Evolutionary conservation across 1,140 invertebrate species (phyloP), one percentile per base, ranked within the genome.

Genomic region (Zaprionus nigranus): DNA sequence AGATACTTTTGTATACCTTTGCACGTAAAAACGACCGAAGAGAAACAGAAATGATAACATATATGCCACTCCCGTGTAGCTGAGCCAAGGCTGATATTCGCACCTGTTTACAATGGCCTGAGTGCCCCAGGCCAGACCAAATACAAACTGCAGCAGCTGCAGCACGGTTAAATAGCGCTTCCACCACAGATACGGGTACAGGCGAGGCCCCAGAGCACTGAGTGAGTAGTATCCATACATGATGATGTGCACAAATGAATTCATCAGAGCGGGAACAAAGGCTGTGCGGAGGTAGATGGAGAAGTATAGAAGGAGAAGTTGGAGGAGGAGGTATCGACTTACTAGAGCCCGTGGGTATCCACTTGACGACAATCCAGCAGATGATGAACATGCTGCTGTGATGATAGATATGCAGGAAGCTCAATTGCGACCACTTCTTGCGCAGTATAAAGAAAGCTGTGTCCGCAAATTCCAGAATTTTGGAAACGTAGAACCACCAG

Each of bases 401-500:
- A 93, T 98, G 98, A 88, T 98, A 98, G 0, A 98, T 96, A 78
- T 98, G 97, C 4, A 98, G 94, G 93, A 98, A 98, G 12, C 96
- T 97, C 60, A 98, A 93, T 92, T 98, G 97, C 73, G 96, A 96
- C 67, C 96, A 95, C 86, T 98, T 98, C 92, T 98, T 98, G 38
- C 97, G 94, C 34, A 98, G 91, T 66, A 98, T 98, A 80, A 98
- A 97, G 94, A 98, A 98, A 78, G 97, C 95, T 0, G 98, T 99
- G 92, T 99, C 98, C 78, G 96, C 95, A 92, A 99, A 98, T 93
- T 99, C 98, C 24, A 99, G 92, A 24, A 98, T 94, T 93, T 99
- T 99, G 28, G 98, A 98, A 87, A 98, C 96, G 92, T 98, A 99
- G 92, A 99, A 99, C 97, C 97, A 99, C 98, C 98, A 99, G 17